A percentile compares a stretch with the other conserved stretches of the same genome.
Evolutionary conservation across 2,888 invertebrate genomes (phyloP).

Genomic region (Drosophila nr. perissopoda): DNA sequence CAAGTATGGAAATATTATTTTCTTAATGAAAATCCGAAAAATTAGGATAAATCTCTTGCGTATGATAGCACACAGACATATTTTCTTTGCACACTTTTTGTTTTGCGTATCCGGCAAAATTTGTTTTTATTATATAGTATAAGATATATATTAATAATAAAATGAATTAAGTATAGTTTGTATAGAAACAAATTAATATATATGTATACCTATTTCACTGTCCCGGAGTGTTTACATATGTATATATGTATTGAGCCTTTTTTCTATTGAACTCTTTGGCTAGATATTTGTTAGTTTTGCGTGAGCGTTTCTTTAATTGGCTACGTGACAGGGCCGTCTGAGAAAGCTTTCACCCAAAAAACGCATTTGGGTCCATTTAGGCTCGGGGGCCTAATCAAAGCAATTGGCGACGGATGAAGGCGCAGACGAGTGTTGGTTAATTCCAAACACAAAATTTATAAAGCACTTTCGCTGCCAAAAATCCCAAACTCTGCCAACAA

Average conservation of each 20-base stretch:
- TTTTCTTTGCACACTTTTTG: neutral
- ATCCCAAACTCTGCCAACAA: conserved; percentile 5
- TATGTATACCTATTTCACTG: neutral
- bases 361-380: conserved; percentile 9
- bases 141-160: neutral
- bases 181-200: neutral
- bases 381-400: conserved; percentile 53
- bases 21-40: neutral
- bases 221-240: neutral
- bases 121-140: neutral
- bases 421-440: conserved; percentile 11
- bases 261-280: conserved; percentile 25
- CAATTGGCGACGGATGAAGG: conserved; percentile 32
- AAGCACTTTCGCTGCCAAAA: conserved; percentile 46
- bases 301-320: conserved; percentile 63
- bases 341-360: conserved; percentile 50
- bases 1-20: neutral
- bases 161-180: no score
- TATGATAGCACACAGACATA: neutral
- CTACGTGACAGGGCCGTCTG: conserved; percentile 54
- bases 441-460: conserved; percentile 6
- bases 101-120: neutral
- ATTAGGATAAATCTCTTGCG: neutral
- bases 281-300: conserved; percentile 62
- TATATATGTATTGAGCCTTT: neutral